These are phyloP conservation scores for Turdus rufiventris DNA, from an alignment of 2,113 vertebrate genomes.

Conservation along the genomic window DNA sequence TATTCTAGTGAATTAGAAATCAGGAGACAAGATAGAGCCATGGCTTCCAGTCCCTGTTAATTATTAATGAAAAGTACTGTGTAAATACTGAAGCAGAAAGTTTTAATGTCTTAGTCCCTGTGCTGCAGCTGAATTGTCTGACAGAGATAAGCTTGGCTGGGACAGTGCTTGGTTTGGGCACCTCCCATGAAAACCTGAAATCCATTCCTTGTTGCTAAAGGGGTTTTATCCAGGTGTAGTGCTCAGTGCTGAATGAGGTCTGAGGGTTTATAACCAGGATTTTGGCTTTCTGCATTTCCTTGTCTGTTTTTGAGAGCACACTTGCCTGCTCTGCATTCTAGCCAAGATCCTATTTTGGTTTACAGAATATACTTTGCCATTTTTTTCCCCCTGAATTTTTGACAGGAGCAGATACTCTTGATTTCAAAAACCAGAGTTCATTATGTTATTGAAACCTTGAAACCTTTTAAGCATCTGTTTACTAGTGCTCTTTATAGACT, in stretches of 20 bases:
- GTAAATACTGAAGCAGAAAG: constrained; percentile 15
- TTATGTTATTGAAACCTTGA: not conserved
- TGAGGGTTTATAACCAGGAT: not conserved
- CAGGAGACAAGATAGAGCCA: not conserved
- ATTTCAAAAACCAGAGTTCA: not conserved
- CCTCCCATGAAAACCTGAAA: not conserved
- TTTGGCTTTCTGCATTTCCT: not conserved
- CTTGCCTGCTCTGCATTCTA: not conserved
- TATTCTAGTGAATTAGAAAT: not conserved
- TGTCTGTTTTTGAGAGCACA: not conserved
- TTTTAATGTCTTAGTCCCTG: not conserved
- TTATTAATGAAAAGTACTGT: constrained; percentile 8
- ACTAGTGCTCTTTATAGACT: not conserved
- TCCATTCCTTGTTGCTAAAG: not conserved
- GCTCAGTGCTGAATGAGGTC: not conserved
- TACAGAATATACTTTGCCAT: not conserved
- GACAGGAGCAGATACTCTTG: not conserved
- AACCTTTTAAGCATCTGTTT: not conserved
- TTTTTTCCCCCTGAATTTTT: not conserved
- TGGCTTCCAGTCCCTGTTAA: not conserved
- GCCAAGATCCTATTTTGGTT: not conserved
- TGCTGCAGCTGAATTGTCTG: not conserved
- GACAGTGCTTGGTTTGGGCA: not conserved
- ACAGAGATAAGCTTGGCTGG: not conserved
- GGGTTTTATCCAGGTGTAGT: not conserved